Conservation (phyloP, 2,113 vertebrate species). For the Spea multiplicata region DNA sequence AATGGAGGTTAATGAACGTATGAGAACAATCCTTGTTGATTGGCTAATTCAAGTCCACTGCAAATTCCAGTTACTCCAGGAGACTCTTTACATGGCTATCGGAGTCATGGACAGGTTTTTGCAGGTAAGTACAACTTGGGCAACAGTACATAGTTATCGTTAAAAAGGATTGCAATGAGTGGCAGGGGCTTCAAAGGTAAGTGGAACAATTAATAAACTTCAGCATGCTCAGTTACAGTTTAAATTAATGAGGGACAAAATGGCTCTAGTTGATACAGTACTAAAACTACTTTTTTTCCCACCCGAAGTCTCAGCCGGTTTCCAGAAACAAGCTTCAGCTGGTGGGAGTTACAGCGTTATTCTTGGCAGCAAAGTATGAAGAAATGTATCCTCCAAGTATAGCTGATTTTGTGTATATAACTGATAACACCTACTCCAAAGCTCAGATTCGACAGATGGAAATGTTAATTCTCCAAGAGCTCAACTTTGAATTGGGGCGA, state of each 20-base stretch:
- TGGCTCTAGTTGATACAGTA: no score
- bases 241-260: no score
- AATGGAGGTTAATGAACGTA: conserved; percentile 75
- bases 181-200: no score
- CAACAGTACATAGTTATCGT: no score
- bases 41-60: conserved; percentile 95
- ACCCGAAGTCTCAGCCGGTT: conserved; percentile 73
- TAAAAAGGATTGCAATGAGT: no score
- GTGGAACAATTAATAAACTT: no score
- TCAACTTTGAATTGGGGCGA: conserved; percentile 83
- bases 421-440: conserved; percentile 81
- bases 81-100: conserved; percentile 89
- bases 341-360: conserved; percentile 83
- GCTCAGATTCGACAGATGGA: conserved; percentile 88
- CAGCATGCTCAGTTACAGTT: no score
- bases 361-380: conserved; percentile 91
- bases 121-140: conserved; percentile 64
- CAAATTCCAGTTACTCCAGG: conserved; percentile 87
- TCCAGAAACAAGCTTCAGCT: conserved; percentile 84
- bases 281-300: not conserved
- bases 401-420: conserved; percentile 89
- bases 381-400: conserved; percentile 83
- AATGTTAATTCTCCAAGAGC: conserved; percentile 69
- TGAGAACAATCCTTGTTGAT: conserved; percentile 90
- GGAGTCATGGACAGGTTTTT: conserved; percentile 87